Percentiles rank a stretch among this genome's conserved stretches.
Evolutionary conservation across 2,113 vertebrate genomes (phyloP).

Genomic region (Ondatra zibethicus): DNA sequence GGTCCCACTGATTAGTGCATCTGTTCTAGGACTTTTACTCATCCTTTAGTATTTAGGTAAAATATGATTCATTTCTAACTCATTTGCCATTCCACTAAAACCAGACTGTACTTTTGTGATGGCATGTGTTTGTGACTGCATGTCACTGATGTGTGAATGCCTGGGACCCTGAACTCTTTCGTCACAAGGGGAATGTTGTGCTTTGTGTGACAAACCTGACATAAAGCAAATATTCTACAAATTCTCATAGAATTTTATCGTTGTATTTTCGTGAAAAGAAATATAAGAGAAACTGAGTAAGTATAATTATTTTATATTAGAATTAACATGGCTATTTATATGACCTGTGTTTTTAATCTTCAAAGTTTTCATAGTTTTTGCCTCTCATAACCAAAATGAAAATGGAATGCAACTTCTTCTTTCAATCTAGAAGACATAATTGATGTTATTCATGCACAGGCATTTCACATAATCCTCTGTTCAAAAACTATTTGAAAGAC

Average conservation of each 20-base stretch:
- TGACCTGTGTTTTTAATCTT: background rate
- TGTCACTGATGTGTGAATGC: background rate
- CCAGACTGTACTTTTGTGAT: background rate
- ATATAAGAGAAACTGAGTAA: background rate
- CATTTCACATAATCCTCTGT: background rate
- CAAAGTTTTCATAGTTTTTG: conserved; percentile 44
- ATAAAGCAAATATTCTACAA: background rate
- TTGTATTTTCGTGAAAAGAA: background rate
- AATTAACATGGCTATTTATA: background rate
- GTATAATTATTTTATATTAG: background rate
- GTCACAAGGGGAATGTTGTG: background rate
- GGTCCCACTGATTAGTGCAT: background rate
- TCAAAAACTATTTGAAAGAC: background rate
- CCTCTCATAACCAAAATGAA: conserved; percentile 47
- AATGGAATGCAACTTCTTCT: background rate
- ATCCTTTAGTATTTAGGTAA: background rate
- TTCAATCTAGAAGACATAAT: conserved; percentile 54
- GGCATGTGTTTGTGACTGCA: background rate
- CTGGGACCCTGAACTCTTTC: background rate
- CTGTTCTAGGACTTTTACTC: background rate
- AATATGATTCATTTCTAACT: background rate
- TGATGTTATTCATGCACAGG: conserved; percentile 24
- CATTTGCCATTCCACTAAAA: background rate
- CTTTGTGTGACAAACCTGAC: background rate
- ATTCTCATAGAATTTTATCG: conserved; percentile 8